A percentile compares a stretch with the other conserved stretches of the same genome.
Evolutionary conservation across 1,140 invertebrate species (phyloP).

Genomic region (Drosophila mojavensis): DNA sequence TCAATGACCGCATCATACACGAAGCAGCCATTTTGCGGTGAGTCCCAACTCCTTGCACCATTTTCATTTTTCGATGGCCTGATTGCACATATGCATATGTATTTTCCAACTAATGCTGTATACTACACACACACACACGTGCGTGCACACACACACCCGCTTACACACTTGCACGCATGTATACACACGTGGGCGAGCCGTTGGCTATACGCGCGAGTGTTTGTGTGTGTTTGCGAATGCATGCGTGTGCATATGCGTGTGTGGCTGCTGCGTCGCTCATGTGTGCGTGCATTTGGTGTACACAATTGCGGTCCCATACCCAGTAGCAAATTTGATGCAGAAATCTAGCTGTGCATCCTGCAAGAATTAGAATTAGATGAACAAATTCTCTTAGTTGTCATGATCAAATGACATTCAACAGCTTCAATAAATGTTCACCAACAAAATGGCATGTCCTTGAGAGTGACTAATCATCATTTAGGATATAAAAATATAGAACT

Average conservation of each 20-base stretch:
- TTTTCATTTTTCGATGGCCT: slow-evolving; percentile 8
- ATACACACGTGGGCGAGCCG: slow-evolving; percentile 45
- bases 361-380: not conserved
- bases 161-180: slow-evolving; percentile 3
- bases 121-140: not conserved
- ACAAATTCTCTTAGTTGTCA: not conserved
- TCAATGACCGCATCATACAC: slow-evolving; percentile 86
- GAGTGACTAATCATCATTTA: no score
- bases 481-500: no score
- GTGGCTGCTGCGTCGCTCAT: slow-evolving; percentile 40
- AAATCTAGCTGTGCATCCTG: not conserved
- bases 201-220: slow-evolving; percentile 16
- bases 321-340: slow-evolving; percentile 1
- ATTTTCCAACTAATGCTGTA: slow-evolving; percentile 34
- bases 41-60: slow-evolving; percentile 11
- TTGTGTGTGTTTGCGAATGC: slow-evolving; percentile 28
- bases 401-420: not conserved
- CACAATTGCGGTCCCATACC: slow-evolving; percentile 29
- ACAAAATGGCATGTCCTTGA: not conserved
- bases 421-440: not conserved
- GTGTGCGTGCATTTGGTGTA: slow-evolving; percentile 52
- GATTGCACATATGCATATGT: slow-evolving; percentile 16
- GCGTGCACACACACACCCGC: slow-evolving; percentile 1
- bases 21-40: slow-evolving; percentile 87
- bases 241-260: slow-evolving; percentile 52